A percentile compares a stretch with the other conserved stretches of the same genome.
Conservation (phyloP, 2,113 vertebrate genomes). For the Chroicocephalus ridibundus region DNA sequence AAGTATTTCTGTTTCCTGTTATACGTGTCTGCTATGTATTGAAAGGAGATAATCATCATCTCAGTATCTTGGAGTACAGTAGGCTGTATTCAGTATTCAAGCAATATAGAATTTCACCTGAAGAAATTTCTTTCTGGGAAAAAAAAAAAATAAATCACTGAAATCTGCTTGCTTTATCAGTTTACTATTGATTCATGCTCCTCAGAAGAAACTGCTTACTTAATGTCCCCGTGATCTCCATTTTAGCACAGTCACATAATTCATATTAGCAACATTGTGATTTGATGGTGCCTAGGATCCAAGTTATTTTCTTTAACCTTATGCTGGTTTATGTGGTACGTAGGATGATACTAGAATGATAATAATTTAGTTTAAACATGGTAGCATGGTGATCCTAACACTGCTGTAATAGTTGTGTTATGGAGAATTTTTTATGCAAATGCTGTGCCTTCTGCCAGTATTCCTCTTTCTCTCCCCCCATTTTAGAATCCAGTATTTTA, state of each 20-base stretch:
- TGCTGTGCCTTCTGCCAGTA: neutral
- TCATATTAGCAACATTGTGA: neutral
- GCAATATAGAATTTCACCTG: neutral
- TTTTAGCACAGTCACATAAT: neutral
- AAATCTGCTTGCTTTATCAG: neutral
- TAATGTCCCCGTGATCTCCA: neutral
- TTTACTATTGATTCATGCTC: neutral
- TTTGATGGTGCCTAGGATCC: neutral
- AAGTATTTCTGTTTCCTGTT: neutral
- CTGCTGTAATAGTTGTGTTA: neutral
- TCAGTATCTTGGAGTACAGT: neutral
- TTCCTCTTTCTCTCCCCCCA: neutral
- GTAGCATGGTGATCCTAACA: neutral
- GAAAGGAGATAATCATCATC: neutral
- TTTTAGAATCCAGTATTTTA: neutral
- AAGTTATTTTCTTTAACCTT: neutral
- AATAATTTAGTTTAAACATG: neutral
- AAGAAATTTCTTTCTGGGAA: neutral
- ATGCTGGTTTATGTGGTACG: neutral
- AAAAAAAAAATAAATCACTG: neutral
- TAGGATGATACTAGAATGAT: neutral
- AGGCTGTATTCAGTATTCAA: neutral
- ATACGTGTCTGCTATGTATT: neutral
- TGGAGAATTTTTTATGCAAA: neutral
- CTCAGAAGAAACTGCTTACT: neutral